Conservation (phyloP, 2,797 vertebrate species). For the Pseudocheirus occidentalis region DNA sequence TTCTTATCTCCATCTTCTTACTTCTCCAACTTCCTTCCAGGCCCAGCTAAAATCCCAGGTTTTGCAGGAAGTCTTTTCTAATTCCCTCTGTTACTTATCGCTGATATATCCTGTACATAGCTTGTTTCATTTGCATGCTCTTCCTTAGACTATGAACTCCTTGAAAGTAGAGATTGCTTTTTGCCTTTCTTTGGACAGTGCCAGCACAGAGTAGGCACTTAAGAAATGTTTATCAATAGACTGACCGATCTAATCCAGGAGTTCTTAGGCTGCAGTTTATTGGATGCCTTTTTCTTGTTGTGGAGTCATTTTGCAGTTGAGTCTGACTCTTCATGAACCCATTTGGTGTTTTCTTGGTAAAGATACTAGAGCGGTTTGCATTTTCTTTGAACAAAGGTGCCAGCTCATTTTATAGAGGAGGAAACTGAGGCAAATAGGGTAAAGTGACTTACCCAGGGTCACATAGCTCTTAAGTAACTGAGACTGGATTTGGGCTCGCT, state of each 20-base stretch:
- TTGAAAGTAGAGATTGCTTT: background rate
- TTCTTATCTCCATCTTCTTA: background rate
- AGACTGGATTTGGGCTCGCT: background rate
- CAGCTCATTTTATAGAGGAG: background rate
- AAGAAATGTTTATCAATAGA: background rate
- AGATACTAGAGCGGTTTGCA: background rate
- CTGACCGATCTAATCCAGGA: background rate
- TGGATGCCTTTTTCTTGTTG: background rate
- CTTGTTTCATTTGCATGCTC: background rate
- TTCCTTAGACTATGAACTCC: background rate
- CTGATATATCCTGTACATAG: background rate
- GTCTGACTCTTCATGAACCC: background rate
- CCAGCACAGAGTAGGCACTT: background rate
- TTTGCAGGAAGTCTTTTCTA: background rate
- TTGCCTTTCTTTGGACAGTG: background rate
- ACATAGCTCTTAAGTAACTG: background rate
- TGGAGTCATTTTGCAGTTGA: background rate
- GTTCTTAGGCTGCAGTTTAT: background rate
- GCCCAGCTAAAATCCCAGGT: background rate
- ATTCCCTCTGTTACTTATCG: background rate
- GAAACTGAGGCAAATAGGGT: background rate
- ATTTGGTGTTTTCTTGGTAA: background rate
- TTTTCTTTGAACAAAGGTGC: background rate
- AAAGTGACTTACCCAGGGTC: background rate
- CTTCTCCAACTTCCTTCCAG: background rate